Evolutionary conservation across 2,797 vertebrate species (phyloP).

Genomic region (Decapterus maruadsi): DNA sequence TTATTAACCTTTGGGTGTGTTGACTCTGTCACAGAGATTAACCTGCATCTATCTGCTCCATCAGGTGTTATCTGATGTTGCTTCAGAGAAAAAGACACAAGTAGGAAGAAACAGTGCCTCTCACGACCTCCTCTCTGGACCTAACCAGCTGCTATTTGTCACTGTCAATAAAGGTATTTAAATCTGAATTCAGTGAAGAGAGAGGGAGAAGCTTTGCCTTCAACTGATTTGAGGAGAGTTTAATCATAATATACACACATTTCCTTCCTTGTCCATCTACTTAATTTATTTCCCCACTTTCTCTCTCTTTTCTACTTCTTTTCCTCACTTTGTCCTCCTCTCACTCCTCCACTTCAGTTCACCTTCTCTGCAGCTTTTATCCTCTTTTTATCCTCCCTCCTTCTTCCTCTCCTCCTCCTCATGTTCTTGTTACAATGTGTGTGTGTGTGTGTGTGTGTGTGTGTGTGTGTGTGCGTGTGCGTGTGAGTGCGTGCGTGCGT

Average conservation of each 20-base stretch:
- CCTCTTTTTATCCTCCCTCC: background rate
- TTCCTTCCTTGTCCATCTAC: background rate
- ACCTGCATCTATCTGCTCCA: no score
- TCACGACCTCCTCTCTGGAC: no score
- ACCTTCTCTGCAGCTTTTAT: constrained; percentile 8
- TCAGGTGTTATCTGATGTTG: no score
- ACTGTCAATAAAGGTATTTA: no score
- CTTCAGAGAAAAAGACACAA: no score
- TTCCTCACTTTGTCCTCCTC: background rate
- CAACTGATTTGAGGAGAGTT: constrained; percentile 40
- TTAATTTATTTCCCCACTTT: rapidly evolving
- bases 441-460: no score
- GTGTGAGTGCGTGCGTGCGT: no score
- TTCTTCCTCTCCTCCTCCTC: constrained; percentile 3
- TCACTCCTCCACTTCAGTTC: background rate
- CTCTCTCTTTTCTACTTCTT: background rate
- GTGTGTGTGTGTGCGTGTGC: background rate
- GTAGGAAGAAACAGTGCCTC: no score
- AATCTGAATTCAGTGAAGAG: no score
- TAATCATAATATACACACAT: constrained; percentile 7
- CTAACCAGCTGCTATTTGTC: no score
- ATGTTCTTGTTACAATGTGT: background rate
- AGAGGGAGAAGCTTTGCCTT: background rate
- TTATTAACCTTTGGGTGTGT: no score
- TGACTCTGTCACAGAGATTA: no score